phyloP scores from a whole-genome alignment of 2,888 invertebrate genomes.

The Clistopyga incitator region DNA sequence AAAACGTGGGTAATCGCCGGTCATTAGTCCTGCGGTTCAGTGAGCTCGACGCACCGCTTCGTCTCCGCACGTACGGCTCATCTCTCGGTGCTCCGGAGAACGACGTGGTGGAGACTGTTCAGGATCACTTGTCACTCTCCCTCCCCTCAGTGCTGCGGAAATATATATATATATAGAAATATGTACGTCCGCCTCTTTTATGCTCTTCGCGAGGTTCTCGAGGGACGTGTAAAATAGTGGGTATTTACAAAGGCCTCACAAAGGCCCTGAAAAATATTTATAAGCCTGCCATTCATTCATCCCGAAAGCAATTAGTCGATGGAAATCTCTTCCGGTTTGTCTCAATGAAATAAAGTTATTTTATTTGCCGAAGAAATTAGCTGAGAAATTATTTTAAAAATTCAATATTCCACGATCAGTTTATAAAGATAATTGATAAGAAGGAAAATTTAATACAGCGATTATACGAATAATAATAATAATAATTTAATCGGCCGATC shows the following conservation, averaged over 20 bases:
- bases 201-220: slow-evolving; percentile 2
- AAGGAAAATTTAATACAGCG: no score
- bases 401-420: no score
- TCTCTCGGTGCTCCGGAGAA: slow-evolving; percentile 39
- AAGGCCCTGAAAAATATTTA: slow-evolving; percentile 5
- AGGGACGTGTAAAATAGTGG: slow-evolving; percentile 6
- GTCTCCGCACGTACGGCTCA: slow-evolving; percentile 57
- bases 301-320: not conserved
- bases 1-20: slow-evolving; percentile 66
- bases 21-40: slow-evolving; percentile 68
- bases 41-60: slow-evolving; percentile 62
- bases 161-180: slow-evolving; percentile 20
- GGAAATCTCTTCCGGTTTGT: not conserved
- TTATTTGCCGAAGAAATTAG: not conserved
- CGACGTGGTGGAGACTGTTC: slow-evolving; percentile 35
- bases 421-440: no score
- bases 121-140: slow-evolving; percentile 52
- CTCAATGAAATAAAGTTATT: no score
- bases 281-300: not conserved
- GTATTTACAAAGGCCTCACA: slow-evolving; percentile 6
- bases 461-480: no score
- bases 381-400: not conserved
- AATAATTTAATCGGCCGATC: no score
- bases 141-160: not conserved
- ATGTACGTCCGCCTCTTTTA: slow-evolving; percentile 9